Base-by-base conservation (phyloP, 2,797 vertebrate species). In the Tolypeutes matacus region DNA sequence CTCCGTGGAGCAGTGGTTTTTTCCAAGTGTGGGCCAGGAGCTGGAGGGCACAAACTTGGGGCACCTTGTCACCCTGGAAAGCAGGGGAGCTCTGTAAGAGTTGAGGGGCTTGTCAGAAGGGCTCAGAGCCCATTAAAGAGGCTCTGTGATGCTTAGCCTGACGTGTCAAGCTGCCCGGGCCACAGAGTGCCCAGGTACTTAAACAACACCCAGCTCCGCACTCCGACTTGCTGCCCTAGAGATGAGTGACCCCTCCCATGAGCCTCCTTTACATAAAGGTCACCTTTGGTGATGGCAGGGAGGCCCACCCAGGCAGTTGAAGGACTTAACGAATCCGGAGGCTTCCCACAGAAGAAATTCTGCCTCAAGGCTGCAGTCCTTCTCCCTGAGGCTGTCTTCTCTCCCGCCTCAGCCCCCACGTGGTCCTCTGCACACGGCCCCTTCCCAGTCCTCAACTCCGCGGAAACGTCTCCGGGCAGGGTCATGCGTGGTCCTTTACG, bases 371-470 rank as follows among this genome's bases (percentile, higher is more conserved):
- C 51, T 17, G 15, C 15, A 53, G 51, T 53, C 34, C 67, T 75
- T 29, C 46, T 29, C 56, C 42, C 67, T 3, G 0, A 15, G 85
- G 1, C 76, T 29, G 67, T 27, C 12, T 72, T 15, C 67, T 53
- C 67, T 70, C 31, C 42, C 7, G 77, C 25, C 15, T 14, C 31
- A 3, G 58, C 70, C 23, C 49, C 49, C 29, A 34, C 62, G 31
- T 31, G 9, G 6, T 36, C 46, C 36, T 31, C 51, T 10, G 18
- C 87, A 65, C 27, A 9, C 8, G 49, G 51, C 13, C 15, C 18
- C 53, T 20, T 20, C 49, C 51, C 0, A 1, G 20, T 2, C 12
- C 53, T 17, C 53, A 20, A 5, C 17, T 20, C 21, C 2, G 0
- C 10, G 34, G 65, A 64, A 11, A 29, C 5, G 2, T 56, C 53